Evolutionary conservation across 2,113 vertebrate species (phyloP).

Genomic region (Boleophthalmus pectinirostris): DNA sequence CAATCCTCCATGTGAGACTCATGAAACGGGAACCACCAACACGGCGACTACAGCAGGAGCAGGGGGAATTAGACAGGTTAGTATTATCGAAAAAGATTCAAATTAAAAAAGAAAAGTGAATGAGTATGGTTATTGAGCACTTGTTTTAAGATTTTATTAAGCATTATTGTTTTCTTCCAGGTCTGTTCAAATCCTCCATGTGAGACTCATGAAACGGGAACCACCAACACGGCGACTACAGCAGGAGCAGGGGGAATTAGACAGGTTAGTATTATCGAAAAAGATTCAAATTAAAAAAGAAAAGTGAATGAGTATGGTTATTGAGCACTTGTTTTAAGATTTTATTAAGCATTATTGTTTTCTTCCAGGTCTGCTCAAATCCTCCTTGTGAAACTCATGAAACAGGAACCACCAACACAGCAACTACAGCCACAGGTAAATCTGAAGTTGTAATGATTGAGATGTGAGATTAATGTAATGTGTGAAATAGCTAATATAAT

Average conservation of each 20-base stretch:
- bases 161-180: not conserved
- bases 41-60: not conserved
- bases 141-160: no score
- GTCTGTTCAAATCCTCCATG: slow-evolving; percentile 6
- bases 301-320: not conserved
- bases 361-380: not conserved
- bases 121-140: not conserved
- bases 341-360: not conserved
- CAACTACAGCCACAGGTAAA: slow-evolving; percentile 7
- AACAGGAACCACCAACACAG: slow-evolving; percentile 80
- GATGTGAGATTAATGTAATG: no score
- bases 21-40: slow-evolving; percentile 9
- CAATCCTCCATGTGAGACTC: slow-evolving; percentile 2
- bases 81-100: not conserved
- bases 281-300: not conserved
- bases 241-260: not conserved
- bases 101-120: not conserved
- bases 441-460: not conserved
- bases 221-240: not conserved
- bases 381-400: slow-evolving; percentile 41
- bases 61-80: slow-evolving; percentile 1
- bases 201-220: slow-evolving; percentile 7
- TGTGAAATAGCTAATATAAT: not conserved
- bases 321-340: no score
- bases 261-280: not conserved